phyloP scores from a whole-genome alignment of 2,113 vertebrate species.

The Cyrtonyx montezumae region DNA sequence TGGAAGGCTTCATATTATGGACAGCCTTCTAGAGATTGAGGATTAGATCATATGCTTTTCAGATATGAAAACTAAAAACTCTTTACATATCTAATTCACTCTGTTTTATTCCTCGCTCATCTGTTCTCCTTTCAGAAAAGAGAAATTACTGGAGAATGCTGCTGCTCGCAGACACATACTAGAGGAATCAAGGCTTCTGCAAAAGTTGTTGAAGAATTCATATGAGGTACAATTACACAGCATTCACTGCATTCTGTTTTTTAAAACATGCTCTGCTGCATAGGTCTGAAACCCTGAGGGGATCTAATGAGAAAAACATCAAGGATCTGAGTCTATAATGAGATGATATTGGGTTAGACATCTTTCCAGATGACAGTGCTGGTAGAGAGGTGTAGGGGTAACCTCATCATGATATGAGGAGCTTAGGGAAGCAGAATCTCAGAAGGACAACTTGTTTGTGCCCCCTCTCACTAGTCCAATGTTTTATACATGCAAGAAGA shows the following conservation, averaged over 20 bases:
- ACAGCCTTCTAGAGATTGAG: background rate
- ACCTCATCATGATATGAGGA: background rate
- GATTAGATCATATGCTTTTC: background rate
- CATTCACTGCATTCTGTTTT: background rate
- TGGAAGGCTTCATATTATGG: background rate
- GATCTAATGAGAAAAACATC: background rate
- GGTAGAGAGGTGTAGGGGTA: background rate
- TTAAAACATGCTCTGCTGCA: background rate
- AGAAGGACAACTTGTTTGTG: background rate
- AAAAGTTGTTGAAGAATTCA: conserved; percentile 84
- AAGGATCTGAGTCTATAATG: background rate
- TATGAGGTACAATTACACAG: conserved; percentile 79
- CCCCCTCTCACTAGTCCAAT: background rate
- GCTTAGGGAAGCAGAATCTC: background rate
- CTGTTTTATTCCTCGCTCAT: background rate
- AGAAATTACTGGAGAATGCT: conserved; percentile 79
- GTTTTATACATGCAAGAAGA: background rate
- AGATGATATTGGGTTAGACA: background rate
- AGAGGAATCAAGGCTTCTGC: conserved; percentile 81
- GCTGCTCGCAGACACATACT: conserved; percentile 71
- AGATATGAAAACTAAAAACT: background rate
- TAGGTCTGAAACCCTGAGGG: background rate
- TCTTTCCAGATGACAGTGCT: background rate
- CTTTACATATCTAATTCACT: background rate
- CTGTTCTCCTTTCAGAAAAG: conserved; percentile 73